Conservation (phyloP, 2,113 vertebrate genomes). For the Regulus satrapa region DNA sequence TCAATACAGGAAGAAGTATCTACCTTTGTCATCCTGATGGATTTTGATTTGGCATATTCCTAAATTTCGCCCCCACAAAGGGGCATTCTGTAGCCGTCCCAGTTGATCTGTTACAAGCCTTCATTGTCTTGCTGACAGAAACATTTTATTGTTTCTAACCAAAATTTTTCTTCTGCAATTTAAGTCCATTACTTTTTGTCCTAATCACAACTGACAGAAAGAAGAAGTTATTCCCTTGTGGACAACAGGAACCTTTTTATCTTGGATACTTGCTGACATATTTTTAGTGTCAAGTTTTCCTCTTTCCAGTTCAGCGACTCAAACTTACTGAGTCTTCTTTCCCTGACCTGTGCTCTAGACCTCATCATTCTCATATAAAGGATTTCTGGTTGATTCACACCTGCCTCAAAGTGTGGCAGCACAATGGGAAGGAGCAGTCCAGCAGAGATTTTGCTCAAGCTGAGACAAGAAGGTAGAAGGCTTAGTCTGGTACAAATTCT, state of each 20-base stretch:
- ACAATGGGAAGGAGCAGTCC: not conserved
- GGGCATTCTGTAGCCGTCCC: not conserved
- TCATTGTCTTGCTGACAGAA: not conserved
- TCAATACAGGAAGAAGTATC: not conserved
- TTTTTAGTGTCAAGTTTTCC: not conserved
- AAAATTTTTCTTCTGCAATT: not conserved
- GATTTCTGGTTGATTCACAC: not conserved
- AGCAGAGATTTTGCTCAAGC: not conserved
- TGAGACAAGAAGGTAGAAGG: not conserved
- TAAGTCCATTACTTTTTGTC: not conserved
- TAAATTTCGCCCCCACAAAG: not conserved
- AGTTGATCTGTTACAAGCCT: not conserved
- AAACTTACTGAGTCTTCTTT: not conserved
- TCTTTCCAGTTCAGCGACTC: not conserved
- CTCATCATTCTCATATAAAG: not conserved
- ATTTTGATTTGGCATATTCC: not conserved
- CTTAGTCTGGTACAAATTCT: not conserved
- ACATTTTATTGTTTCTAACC: not conserved
- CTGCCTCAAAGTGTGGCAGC: not conserved
- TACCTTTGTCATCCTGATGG: not conserved
- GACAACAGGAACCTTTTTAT: not conserved
- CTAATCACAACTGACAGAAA: not conserved
- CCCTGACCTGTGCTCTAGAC: not conserved
- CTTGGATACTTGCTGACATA: not conserved
- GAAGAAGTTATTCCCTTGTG: not conserved